Percentiles rank a stretch among this genome's conserved stretches.
These are phyloP conservation scores for Lagopus muta DNA, from an alignment of 2,113 vertebrate species.

Conservation along the genomic window DNA sequence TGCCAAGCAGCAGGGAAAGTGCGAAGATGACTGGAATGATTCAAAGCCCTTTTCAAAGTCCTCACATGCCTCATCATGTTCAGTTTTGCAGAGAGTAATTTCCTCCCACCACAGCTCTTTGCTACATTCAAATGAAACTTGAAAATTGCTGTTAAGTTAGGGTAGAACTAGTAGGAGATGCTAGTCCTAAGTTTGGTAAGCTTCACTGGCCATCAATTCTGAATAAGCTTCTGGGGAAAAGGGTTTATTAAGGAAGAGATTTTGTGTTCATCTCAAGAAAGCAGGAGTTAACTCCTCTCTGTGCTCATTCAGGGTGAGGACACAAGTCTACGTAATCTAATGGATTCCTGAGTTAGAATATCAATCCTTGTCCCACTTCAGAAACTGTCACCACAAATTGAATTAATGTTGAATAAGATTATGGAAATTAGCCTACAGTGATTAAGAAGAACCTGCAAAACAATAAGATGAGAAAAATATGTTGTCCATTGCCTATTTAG, in stretches of 20 bases:
- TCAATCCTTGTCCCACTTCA: neutral
- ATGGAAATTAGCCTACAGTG: neutral
- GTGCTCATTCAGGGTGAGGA: neutral
- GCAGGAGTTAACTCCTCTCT: neutral
- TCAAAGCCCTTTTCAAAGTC: constrained; percentile 56
- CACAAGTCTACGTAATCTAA: neutral
- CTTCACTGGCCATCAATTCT: neutral
- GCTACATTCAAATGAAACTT: constrained; percentile 21
- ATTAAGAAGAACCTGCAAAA: neutral
- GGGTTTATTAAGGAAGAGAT: neutral
- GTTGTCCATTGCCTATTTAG: neutral
- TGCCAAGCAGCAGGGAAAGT: constrained; percentile 49
- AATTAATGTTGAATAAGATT: neutral
- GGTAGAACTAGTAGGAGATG: constrained; percentile 5
- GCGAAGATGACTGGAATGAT: constrained; percentile 63
- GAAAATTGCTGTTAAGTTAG: neutral
- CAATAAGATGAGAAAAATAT: neutral
- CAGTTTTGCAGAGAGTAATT: constrained; percentile 29
- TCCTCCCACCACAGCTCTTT: constrained; percentile 30
- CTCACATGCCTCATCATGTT: constrained; percentile 46
- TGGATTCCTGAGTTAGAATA: neutral
- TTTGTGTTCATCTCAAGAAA: neutral
- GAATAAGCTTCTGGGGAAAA: neutral
- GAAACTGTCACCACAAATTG: neutral
- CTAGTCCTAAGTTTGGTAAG: neutral